Base-by-base conservation (phyloP, 2,113 vertebrate genomes). In the Takifugu bimaculatus region DNA sequence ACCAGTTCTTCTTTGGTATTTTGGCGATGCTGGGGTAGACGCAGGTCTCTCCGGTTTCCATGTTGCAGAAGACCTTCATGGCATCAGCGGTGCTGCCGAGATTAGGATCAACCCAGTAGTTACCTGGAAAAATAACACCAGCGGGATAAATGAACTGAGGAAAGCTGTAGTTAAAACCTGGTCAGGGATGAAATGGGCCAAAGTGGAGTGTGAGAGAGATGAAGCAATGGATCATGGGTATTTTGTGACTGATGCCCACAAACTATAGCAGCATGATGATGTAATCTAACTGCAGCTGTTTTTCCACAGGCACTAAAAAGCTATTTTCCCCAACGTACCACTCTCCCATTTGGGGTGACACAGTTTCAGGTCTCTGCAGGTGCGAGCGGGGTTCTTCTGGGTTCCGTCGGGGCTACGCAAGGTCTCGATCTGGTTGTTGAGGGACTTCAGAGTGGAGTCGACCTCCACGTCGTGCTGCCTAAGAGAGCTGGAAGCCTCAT, bases 41-140 rank as follows among this genome's bases (percentile, higher is more conserved):
- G 0, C 97, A 99, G 54, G 95, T 94, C 93, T 97, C 94, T 0
- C 95, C 96, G 0, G 92, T 96, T 84, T 95, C 96, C 96, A 99
- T 95, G 89, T 98, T 96, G 76, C 97, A 99, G 93, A 94, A 98
- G 28, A 94, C 97, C 75, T 96, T 99, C 81, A 99, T 97, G 87
- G 96, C 94, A 0, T 99, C 97, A 61, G 93, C 87, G 4, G 87
- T 94, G 89, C 95, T 94, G 83, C 97, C 97, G 50, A 97, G 91
- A 90, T 99, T 99, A 26, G 97, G 97, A 75, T 98, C 97, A 2
- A 99, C 94, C 95, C 95, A 99, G 90, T 98, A 99, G 50, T 98
- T 91, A 35, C 95, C 97, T 99, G 77, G 14, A 58, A 47, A 78
- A 26, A 45, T 9, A 28, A 66, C 15, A 42, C 14, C 50, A 32